Base-by-base conservation (phyloP, 2,888 invertebrate genomes). In the Leptinotarsa peninsularis region DNA sequence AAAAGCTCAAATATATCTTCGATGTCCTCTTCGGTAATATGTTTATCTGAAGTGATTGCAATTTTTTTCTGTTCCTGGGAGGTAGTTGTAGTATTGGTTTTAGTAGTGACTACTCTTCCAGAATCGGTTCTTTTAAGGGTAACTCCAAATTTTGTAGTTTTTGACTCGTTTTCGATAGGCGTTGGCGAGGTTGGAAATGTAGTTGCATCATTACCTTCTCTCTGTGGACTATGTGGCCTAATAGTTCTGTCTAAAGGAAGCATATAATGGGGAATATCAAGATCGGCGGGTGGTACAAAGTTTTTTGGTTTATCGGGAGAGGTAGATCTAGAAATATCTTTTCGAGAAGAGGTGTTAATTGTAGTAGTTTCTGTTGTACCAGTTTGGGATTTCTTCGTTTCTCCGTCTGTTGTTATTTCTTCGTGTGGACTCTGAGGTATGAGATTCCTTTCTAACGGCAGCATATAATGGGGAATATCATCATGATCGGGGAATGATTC, bases 1-100 rank as follows among this genome's bases (percentile, higher is more conserved):
- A 91, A 91, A 80, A 94, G 84, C 82, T 95, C 94, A 81, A 91
- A 93, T 79, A 95, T 93, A 80, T 94, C 93, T 87, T 95, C 94
- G 81, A 95, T 92, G 83, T 91, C 91, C 81, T 91, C 90, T 82
- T 90, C 86, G 49, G 83, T 84, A 66, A 67, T 89, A 79, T 87
- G 85, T 80, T 90, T 90, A n/a, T 88, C 87, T 70, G 86, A 85
- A 72, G 90, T 90, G 58, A 89, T 87, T 18, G 77, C 81, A 77
- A 90, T 90, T 82, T 89, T 87, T 74, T 87, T 85, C 72, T 90
- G 89, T 72, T 89, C 86, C 80, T 90, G 89, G 73, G 88, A 88
- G 80, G 88, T 89, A 14, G 84, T 82, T 2, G 89, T 87, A 1
- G 89, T 88, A 23, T 69, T 79, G 54, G 79, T 81, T 73, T 88